phyloP scores from a whole-genome alignment of 2,797 vertebrate species.

The Cossypha niveicapilla region DNA sequence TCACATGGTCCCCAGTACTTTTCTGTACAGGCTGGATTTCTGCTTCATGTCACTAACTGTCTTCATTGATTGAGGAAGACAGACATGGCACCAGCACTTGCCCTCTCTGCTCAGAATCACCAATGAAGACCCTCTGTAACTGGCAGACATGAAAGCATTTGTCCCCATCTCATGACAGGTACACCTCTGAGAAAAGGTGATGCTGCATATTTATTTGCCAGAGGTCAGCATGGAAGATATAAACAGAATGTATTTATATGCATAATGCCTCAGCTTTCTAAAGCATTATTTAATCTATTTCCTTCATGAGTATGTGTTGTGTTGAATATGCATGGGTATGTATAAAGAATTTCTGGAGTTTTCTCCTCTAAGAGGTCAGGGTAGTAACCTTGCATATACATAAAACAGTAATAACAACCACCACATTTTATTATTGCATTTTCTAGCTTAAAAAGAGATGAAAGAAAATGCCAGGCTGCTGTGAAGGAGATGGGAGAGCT shows the following conservation, averaged over 20 bases:
- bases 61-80: constrained; percentile 38
- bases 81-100: not conserved
- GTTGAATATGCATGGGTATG: constrained; percentile 44
- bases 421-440: not conserved
- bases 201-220: constrained; percentile 56
- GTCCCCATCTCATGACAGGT: constrained; percentile 37
- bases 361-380: constrained; percentile 22
- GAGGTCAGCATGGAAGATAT: constrained; percentile 34
- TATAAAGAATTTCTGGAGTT: constrained; percentile 1
- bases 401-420: not conserved
- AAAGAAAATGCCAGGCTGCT: not conserved
- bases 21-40: constrained; percentile 10
- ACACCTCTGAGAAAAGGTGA: not conserved
- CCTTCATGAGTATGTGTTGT: constrained; percentile 25
- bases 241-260: constrained; percentile 42
- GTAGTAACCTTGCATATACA: not conserved
- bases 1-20: not conserved
- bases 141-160: constrained; percentile 30
- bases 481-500: not conserved
- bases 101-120: not conserved
- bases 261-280: constrained; percentile 19
- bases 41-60: constrained; percentile 36
- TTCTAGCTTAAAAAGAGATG: not conserved
- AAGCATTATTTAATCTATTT: constrained; percentile 62
- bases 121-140: not conserved